Conservation (phyloP, 2,797 vertebrate species). For the Hydrocynus forskahlii region DNA sequence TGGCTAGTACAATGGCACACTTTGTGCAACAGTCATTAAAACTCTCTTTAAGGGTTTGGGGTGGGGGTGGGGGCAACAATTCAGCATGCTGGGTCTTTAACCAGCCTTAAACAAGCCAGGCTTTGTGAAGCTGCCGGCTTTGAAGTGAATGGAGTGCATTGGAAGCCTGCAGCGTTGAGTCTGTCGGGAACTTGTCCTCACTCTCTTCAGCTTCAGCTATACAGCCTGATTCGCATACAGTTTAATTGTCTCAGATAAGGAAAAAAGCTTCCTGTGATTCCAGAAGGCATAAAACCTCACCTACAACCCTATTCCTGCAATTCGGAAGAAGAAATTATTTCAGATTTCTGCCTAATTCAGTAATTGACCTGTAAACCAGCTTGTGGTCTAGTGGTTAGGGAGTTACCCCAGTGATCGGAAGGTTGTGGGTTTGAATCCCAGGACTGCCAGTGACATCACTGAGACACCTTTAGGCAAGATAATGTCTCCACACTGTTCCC, state of each 20-base stretch:
- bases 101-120: constrained; percentile 58
- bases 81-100: constrained; percentile 51
- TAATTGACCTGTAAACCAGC: no score
- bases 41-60: constrained; percentile 53
- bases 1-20: constrained; percentile 54
- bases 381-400: no score
- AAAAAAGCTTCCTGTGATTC: neutral
- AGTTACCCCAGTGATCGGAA: no score
- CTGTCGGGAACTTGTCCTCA: constrained; percentile 38
- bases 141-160: constrained; percentile 56
- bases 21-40: constrained; percentile 62
- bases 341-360: no score
- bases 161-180: constrained; percentile 27
- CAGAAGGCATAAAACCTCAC: neutral
- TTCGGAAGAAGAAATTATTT: neutral
- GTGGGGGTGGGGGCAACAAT: constrained; percentile 44
- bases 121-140: constrained; percentile 60
- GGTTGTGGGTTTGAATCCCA: no score
- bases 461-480: no score
- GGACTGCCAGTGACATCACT: no score
- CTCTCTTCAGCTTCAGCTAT: constrained; percentile 43
- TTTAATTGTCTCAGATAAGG: constrained; percentile 5
- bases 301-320: no score
- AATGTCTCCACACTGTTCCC: no score
- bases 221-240: constrained; percentile 39